phyloP scores from a whole-genome alignment of 2,888 invertebrate genomes.

The Drosophila cognata region DNA sequence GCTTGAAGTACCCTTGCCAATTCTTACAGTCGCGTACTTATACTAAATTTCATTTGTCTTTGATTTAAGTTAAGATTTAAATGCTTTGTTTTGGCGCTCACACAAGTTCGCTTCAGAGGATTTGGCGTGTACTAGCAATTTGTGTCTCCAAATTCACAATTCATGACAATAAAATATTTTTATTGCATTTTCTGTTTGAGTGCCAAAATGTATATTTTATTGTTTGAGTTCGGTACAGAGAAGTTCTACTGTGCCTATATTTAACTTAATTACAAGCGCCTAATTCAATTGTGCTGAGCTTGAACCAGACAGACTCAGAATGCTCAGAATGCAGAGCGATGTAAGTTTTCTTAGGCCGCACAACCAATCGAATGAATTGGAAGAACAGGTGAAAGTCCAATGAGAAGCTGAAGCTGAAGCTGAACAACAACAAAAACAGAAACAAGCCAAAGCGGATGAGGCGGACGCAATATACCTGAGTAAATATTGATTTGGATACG shows the following conservation, averaged over 20 bases:
- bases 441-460: constrained; percentile 5
- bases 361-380: constrained; percentile 43
- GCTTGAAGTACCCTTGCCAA: not conserved
- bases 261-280: constrained; percentile 49
- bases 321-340: constrained; percentile 24
- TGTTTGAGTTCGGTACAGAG: constrained; percentile 23
- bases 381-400: constrained; percentile 17
- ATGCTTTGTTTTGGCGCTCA: not conserved
- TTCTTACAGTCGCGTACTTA: not conserved
- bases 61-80: not conserved
- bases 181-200: constrained; percentile 1
- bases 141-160: not conserved
- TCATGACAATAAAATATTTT: not conserved
- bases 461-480: constrained; percentile 63
- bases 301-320: constrained; percentile 11
- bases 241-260: constrained; percentile 36
- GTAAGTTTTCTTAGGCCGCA: constrained; percentile 46
- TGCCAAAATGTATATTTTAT: not conserved
- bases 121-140: not conserved
- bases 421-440: not conserved
- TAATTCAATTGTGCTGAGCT: constrained; percentile 27
- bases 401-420: not conserved
- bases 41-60: constrained; percentile 8
- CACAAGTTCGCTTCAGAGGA: not conserved
- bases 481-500: constrained; percentile 70